Evolutionary conservation across 2,888 invertebrate species (phyloP), one percentile per base, ranked within the genome.

Genomic region (Euplagia quadripunctaria): DNA sequence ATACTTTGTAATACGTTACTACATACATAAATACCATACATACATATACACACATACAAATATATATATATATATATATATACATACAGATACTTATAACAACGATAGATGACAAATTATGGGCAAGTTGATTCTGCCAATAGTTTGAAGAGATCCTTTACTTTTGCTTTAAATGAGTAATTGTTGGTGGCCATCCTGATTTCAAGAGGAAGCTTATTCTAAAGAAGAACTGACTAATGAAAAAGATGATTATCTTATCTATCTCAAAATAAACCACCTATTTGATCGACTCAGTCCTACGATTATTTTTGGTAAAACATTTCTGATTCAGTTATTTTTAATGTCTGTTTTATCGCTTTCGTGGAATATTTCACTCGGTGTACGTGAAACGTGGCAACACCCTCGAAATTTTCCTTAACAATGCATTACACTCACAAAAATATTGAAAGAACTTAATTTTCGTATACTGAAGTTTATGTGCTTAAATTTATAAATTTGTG

Each of bases 321-420:
- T 64, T 70, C 64, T 70, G 70, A 70, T 70, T 70, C 64, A 70
- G 63, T 51, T 61, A 66, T 71, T 71, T 71, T 72, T 61, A 67
- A 67, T 72, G 49, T 61, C 58, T 51, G 20, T 67, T 78, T 81
- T 83, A 83, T 77, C 74, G 52, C 43, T 31, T 70, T 80, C 72
- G 76, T 83, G 74, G 67, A 64, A 71, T 81, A 80, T 83, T 80
- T 81, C 64, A 65, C 72, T 46, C 81, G 72, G 58, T 68, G 67
- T 43, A 49, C 64, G 63, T 64, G 55, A 49, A 73, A 72, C 73
- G 72, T 74, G 71, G 55, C 63, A 73, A 81, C 64, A 72, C 65
- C 8, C 20, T 73, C 20, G n/a, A 72, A 68, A 71, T 65, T 72
- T 66, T 74, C 68, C 65, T 51, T 64, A 70, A 66, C 52, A 63